Evolutionary conservation across 2,888 invertebrate species (phyloP), one percentile per base, ranked within the genome.

Genomic region (Acrobasis consociella): DNA sequence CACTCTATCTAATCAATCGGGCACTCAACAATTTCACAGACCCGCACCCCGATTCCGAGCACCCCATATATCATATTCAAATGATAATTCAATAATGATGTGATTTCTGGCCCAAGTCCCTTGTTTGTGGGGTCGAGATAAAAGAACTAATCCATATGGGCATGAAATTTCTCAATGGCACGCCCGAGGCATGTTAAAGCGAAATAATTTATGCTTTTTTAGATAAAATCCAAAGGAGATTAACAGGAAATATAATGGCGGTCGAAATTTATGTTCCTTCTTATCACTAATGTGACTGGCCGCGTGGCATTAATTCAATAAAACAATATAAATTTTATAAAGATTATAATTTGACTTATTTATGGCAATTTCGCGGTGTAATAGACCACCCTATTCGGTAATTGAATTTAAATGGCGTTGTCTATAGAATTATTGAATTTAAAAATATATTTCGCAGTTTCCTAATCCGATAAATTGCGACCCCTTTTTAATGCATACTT

Each of bases 61-160:
- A 77, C 82, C 77, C 80, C 78, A 84, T 88, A 87, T 84, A 91
- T 91, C 87, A 89, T 83, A 90, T 89, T 89, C 85, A 86, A 87
- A 90, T 89, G 88, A 89, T 91, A 91, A 91, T 92, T 91, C 90
- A 89, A 91, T 91, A 89, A 85, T 79, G 74, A 76, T 76, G 80
- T 86, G 86, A 89, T 88, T 88, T 81, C 80, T 83, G 83, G 85
- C 83, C 85, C 82, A 74, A 73, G 75, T 72, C 71, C 39, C 42
- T 42, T 56, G 56, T 56, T 56, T 56, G 56, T 39, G 74, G 81
- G 83, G 81, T 70, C 75, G 75, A 77, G 87, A 89, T 91, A 90
- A 86, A 79, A 72, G 67, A 74, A 69, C 69, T 75, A 87, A 88
- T 89, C 86, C 84, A 80, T 80, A 85, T 80, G 72, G 80, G 86